Percentiles rank a stretch among this genome's conserved stretches.
These are phyloP conservation scores for Nezara viridula DNA, from an alignment of 2,888 invertebrate species.

Conservation along the genomic window DNA sequence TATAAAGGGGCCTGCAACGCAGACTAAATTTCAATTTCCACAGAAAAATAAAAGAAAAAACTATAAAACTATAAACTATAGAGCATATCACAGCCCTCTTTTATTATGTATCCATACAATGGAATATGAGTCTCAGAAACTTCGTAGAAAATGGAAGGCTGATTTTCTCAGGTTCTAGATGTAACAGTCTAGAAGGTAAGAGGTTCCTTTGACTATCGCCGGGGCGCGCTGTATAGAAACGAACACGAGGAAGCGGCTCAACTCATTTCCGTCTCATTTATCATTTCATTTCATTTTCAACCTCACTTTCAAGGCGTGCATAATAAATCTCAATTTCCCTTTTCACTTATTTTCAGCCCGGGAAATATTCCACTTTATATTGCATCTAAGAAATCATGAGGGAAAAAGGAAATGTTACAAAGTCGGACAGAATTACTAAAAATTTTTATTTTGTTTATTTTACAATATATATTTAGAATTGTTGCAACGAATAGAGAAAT, in stretches of 20 bases:
- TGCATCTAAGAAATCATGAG: neutral
- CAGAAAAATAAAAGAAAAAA: no score
- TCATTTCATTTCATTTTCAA: slow-evolving; percentile 8
- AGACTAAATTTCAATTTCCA: no score
- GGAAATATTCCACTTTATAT: neutral
- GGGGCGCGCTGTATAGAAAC: neutral
- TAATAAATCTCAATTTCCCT: slow-evolving; percentile 13
- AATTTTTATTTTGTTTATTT: no score
- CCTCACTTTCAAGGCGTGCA: neutral
- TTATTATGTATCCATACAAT: neutral
- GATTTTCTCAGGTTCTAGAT: neutral
- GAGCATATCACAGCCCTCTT: no score
- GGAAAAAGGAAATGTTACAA: neutral
- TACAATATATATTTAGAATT: no score
- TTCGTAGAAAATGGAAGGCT: neutral
- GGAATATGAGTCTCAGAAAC: no score
- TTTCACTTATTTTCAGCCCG: neutral
- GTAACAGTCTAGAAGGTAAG: neutral
- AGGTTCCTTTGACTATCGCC: neutral
- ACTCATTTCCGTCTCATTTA: neutral
- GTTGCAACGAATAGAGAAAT: no score
- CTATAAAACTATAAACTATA: no score
- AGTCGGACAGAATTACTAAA: neutral
- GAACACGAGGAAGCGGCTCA: neutral
- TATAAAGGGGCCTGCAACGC: no score